These are phyloP conservation scores for Drosophila melanica DNA, from an alignment of 1,140 invertebrate genomes.

Conservation along the genomic window DNA sequence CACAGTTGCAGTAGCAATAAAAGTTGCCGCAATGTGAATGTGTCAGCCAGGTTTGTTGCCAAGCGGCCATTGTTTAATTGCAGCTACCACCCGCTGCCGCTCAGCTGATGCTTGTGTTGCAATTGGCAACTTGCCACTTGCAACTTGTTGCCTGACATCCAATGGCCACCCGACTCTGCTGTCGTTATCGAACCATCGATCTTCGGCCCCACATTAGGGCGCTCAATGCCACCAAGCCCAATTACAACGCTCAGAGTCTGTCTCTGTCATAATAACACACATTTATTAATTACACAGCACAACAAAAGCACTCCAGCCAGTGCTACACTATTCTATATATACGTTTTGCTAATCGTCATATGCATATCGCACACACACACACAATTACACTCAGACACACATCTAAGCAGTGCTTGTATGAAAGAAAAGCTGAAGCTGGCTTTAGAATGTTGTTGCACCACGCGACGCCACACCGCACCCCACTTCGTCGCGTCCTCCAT, in stretches of 20 bases:
- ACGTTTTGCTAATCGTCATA: slow-evolving; percentile 39
- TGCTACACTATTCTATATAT: slow-evolving; percentile 28
- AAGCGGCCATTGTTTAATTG: slow-evolving; percentile 52
- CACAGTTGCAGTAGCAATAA: slow-evolving; percentile 10
- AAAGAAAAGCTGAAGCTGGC: slow-evolving; percentile 61
- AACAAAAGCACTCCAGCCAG: slow-evolving; percentile 35
- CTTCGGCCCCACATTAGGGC: slow-evolving; percentile 69
- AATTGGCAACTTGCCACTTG: slow-evolving; percentile 25
- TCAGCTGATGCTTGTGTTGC: slow-evolving; percentile 25
- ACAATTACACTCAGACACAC: neutral
- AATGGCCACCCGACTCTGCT: slow-evolving; percentile 19
- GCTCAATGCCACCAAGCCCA: slow-evolving; percentile 66
- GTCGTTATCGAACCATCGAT: slow-evolving; percentile 57
- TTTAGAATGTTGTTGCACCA: slow-evolving; percentile 78
- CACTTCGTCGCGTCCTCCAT: slow-evolving; percentile 28
- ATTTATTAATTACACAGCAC: slow-evolving; percentile 77
- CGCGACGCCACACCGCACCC: slow-evolving; percentile 35
- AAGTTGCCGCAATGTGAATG: slow-evolving; percentile 67
- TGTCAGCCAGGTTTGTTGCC: slow-evolving; percentile 58
- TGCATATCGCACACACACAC: slow-evolving; percentile 35
- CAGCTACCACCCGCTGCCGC: slow-evolving; percentile 34
- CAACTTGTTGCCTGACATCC: neutral
- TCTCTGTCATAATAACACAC: slow-evolving; percentile 67
- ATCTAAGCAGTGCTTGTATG: slow-evolving; percentile 23
- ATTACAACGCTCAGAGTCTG: slow-evolving; percentile 9